Evolutionary conservation across 2,113 vertebrate genomes (phyloP), one percentile per base, ranked within the genome.

Genomic region (Peromyscus polionotus): DNA sequence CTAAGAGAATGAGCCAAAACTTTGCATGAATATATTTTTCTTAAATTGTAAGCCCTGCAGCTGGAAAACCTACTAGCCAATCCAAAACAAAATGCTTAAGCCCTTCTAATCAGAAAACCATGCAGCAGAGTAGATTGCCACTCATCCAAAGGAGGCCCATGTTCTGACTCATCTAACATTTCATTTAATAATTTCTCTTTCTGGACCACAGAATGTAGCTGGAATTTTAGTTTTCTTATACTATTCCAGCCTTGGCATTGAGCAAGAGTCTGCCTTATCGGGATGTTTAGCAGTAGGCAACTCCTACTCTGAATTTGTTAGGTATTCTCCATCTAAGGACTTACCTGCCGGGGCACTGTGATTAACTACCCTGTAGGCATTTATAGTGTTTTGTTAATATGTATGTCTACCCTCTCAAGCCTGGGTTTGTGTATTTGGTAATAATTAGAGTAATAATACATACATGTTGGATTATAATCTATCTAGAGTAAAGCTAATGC

Each of bases 131-230:
- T 33, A 48, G 90, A 90, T n/a, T 96, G 28, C 31, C 92, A 96
- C 57, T 92, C 84, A 93, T 22, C 51, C n/a, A 80, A 93, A 95
- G 90, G 81, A 97, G 63, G 88, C 91, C 59, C 93, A 80, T 57
- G 87, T 79, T 91, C 94, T 97, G 93, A 98, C 90, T 97, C 93
- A 93, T 51, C 84, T 76, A 63, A 75, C 48, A n/a, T 93, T 72
- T 96, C 96, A 93, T 79, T 96, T 95, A 95, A 90, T 96, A 90
- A 36, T 91, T 92, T 93, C 79, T 95, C 68, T 92, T 94, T 94
- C 90, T 97, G 85, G 88, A 88, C 94, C 79, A 51, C 65, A 80
- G 67, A 61, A 36, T 80, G 80, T 85, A 93, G 92, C 36, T 92
- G 76, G 85, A 96, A 91, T 95, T 90, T 90, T 85, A 88, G 79